Percentiles rank a stretch among this genome's conserved stretches.
phyloP scores from a whole-genome alignment of 2,113 vertebrate species.

The Urocolius indicus region DNA sequence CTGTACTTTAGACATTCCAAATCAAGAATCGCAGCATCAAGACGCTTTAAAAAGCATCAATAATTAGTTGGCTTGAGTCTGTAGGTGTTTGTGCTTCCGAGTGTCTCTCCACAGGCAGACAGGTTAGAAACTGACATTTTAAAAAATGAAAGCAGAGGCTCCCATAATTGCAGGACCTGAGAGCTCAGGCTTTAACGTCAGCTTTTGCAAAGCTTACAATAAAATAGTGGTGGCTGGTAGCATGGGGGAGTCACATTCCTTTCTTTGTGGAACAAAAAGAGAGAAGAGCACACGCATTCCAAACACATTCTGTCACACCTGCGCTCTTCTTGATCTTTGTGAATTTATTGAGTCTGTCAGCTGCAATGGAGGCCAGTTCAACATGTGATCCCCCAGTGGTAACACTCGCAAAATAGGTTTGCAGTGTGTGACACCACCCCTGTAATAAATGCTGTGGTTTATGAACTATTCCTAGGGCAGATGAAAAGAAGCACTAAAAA shows the following conservation, averaged over 20 bases:
- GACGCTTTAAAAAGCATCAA: not conserved
- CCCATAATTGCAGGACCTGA: not conserved
- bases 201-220: slow-evolving; percentile 32
- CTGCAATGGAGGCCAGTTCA: slow-evolving; percentile 23
- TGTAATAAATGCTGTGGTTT: slow-evolving; percentile 56
- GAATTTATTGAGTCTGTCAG: slow-evolving; percentile 56
- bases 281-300: not conserved
- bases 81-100: not conserved
- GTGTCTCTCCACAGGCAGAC: not conserved
- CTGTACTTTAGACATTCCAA: not conserved
- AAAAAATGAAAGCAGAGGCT: slow-evolving; percentile 38
- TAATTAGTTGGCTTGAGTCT: not conserved
- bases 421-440: slow-evolving; percentile 41
- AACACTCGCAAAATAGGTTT: slow-evolving; percentile 18
- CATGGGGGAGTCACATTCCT: not conserved
- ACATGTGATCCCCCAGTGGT: slow-evolving; percentile 26
- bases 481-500: slow-evolving; percentile 49
- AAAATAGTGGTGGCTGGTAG: not conserved
- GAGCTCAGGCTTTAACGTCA: slow-evolving; percentile 32
- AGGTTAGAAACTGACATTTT: slow-evolving; percentile 12
- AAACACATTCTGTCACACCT: slow-evolving; percentile 32
- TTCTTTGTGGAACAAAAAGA: slow-evolving; percentile 26
- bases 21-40: not conserved
- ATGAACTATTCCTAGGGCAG: slow-evolving; percentile 57
- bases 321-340: slow-evolving; percentile 24